Evolutionary conservation across 2,797 vertebrate genomes (phyloP).

Genomic region (Chromobotia macracanthus): DNA sequence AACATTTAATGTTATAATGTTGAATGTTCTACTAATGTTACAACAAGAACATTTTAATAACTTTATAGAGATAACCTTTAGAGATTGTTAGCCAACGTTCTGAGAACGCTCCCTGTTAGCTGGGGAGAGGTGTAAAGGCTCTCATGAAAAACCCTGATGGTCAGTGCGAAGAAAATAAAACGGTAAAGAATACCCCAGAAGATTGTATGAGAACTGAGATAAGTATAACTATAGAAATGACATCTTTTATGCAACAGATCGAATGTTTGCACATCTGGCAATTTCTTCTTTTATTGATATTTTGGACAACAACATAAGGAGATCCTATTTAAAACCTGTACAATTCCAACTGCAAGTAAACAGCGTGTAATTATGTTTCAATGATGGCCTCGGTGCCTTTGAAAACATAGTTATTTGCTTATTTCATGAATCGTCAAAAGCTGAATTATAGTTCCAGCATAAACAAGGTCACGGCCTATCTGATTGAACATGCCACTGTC

Average conservation of each 20-base stretch:
- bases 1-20: no score
- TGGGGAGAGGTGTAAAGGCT: slow-evolving; percentile 17
- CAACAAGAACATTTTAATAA: no score
- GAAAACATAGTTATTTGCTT: neutral
- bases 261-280: neutral
- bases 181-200: neutral
- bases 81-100: no score
- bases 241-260: neutral
- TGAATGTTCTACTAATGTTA: no score
- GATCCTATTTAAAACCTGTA: neutral
- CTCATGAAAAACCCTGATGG: neutral
- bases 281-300: neutral
- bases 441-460: neutral
- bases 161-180: neutral
- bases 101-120: no score
- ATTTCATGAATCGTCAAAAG: neutral
- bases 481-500: neutral
- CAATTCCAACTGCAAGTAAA: neutral
- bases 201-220: neutral
- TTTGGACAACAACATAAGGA: neutral
- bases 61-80: no score
- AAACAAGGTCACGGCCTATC: neutral
- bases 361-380: neutral
- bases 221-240: neutral
- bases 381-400: neutral